These are phyloP conservation scores for Nudaria mundana DNA, from an alignment of 2,888 invertebrate species.

Conservation along the genomic window DNA sequence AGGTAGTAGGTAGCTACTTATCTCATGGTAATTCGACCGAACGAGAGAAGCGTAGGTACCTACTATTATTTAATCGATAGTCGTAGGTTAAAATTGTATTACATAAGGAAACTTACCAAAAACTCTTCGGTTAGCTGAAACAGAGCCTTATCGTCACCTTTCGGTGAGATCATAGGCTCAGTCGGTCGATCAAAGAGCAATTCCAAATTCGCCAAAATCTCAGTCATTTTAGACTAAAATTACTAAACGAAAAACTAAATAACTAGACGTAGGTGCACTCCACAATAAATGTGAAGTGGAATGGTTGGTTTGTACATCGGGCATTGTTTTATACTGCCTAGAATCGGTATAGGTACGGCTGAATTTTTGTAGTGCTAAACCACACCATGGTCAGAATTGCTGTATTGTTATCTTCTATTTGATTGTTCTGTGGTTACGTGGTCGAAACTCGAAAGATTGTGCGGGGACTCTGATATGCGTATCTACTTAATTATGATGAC, in stretches of 20 bases:
- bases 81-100: too few species aligned
- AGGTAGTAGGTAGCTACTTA: too few species aligned
- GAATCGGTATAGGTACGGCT: constrained; percentile 24
- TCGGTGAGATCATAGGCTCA: constrained; percentile 83
- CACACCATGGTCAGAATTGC: constrained; percentile 24
- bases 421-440: too few species aligned
- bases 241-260: constrained; percentile 12
- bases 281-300: constrained; percentile 68
- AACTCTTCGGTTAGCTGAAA: constrained; percentile 83
- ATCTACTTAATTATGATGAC: too few species aligned
- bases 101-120: constrained; percentile 85
- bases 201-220: constrained; percentile 44
- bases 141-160: constrained; percentile 79
- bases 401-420: too few species aligned
- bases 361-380: constrained; percentile 49
- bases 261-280: constrained; percentile 44
- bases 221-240: constrained; percentile 46
- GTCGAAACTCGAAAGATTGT: too few species aligned
- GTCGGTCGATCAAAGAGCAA: constrained; percentile 82
- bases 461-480: too few species aligned
- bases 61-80: too few species aligned
- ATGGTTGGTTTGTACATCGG: constrained; percentile 35
- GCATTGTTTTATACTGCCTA: constrained; percentile 19
- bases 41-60: too few species aligned
- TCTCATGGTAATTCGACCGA: too few species aligned